Conservation (phyloP, 2,797 vertebrate genomes). For the Synaphobranchus kaupii region DNA sequence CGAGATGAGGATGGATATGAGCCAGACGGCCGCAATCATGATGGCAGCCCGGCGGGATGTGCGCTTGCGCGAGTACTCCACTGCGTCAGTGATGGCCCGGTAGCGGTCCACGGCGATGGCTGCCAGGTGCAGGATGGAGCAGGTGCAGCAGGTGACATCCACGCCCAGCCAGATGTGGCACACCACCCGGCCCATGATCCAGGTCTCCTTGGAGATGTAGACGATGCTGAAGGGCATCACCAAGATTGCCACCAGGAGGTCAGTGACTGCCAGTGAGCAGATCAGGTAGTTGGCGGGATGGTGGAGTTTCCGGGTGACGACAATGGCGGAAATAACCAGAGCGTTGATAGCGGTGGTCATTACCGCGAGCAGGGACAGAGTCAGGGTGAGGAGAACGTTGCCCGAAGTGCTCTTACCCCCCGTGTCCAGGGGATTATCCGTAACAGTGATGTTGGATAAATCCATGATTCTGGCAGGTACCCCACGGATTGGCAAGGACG, state of each 20-base stretch:
- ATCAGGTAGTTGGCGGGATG: slow-evolving; percentile 95
- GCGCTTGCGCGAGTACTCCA: slow-evolving; percentile 92
- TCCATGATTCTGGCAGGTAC: slow-evolving; percentile 79
- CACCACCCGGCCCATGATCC: slow-evolving; percentile 89
- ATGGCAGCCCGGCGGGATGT: slow-evolving; percentile 88
- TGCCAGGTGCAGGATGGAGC: slow-evolving; percentile 93
- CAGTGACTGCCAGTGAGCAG: slow-evolving; percentile 93
- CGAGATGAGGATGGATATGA: slow-evolving; percentile 92
- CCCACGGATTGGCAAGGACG: no score
- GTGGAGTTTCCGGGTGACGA: slow-evolving; percentile 90
- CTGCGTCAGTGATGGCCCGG: slow-evolving; percentile 92
- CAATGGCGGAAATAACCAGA: slow-evolving; percentile 91
- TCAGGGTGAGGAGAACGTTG: slow-evolving; percentile 87
- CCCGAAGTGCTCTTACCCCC: slow-evolving; percentile 72
- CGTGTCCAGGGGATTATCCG: slow-evolving; percentile 74
- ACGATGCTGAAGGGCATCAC: slow-evolving; percentile 96
- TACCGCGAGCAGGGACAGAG: slow-evolving; percentile 83
- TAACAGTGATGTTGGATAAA: slow-evolving; percentile 83
- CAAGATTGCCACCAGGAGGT: slow-evolving; percentile 92
- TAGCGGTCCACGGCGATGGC: slow-evolving; percentile 95
- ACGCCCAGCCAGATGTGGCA: slow-evolving; percentile 94
- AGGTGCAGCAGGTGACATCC: slow-evolving; percentile 92
- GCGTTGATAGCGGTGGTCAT: slow-evolving; percentile 94
- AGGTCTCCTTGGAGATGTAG: slow-evolving; percentile 89
- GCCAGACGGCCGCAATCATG: slow-evolving; percentile 90